Evolutionary conservation across 2,797 vertebrate species (phyloP).

Genomic region (Avahi laniger): DNA sequence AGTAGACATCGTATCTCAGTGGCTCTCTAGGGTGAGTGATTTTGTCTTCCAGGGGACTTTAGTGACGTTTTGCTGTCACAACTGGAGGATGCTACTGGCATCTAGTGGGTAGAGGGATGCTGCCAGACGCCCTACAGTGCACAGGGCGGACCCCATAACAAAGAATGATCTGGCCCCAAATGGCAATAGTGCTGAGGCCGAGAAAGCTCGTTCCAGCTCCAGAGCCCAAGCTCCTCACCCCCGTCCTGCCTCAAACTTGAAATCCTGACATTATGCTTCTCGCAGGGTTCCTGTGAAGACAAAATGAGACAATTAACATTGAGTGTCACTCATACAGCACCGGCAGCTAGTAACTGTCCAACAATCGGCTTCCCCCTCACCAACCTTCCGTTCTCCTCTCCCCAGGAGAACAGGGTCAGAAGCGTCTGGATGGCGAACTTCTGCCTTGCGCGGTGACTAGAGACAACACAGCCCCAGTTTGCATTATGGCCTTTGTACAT

Average conservation of each 20-base stretch:
- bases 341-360: background rate
- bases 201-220: background rate
- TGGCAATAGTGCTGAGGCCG: accelerated
- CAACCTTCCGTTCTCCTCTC: background rate
- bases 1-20: background rate
- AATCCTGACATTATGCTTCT: accelerated
- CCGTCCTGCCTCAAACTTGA: accelerated
- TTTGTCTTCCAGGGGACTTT: too few relatives aligned
- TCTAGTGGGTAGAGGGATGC: background rate
- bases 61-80: background rate
- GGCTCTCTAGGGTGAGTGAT: background rate
- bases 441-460: background rate
- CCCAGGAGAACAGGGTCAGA: background rate
- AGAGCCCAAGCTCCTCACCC: accelerated
- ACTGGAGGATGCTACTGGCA: accelerated
- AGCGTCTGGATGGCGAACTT: accelerated
- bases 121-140: accelerated
- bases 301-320: accelerated
- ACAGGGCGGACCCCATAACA: background rate
- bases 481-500: background rate
- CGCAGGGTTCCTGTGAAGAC: accelerated
- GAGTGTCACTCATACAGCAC: accelerated
- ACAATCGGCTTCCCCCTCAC: accelerated
- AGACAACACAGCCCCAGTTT: background rate
- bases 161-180: accelerated